Evolutionary conservation across 2,888 invertebrate species (phyloP).

Genomic region (Magallana nippona): DNA sequence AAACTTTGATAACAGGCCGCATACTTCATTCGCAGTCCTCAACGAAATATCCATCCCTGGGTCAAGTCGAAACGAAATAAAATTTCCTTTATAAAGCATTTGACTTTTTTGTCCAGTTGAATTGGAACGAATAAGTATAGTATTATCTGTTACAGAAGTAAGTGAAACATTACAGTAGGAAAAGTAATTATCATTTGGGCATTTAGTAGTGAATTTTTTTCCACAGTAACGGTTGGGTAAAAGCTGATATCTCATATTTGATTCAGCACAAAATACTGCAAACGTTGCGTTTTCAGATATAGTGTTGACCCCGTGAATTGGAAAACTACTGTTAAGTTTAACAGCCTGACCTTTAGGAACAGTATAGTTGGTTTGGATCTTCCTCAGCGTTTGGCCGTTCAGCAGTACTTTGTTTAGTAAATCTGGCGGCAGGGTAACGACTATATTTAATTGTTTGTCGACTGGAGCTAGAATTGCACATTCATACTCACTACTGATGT

Average conservation of each 20-base stretch:
- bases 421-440: not conserved
- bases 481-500: not conserved
- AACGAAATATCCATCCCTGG: not conserved
- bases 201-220: not conserved
- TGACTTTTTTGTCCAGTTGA: not conserved
- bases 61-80: not conserved
- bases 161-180: not conserved
- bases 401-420: not conserved
- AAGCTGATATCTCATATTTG: constrained; percentile 2
- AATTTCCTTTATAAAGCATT: not conserved
- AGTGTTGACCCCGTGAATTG: not conserved
- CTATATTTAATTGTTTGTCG: not conserved
- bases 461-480: not conserved
- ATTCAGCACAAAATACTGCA: constrained; percentile 6
- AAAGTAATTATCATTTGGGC: not conserved
- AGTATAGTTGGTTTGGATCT: not conserved
- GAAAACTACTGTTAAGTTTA: not conserved
- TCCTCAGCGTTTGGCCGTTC: not conserved
- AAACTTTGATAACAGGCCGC: not conserved
- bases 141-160: not conserved
- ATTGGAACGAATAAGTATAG: not conserved
- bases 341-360: not conserved
- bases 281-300: not conserved
- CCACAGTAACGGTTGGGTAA: not conserved
- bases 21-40: not conserved